These are phyloP conservation scores for Siniperca undulata DNA, from an alignment of 2,797 vertebrate species.

Conservation along the genomic window DNA sequence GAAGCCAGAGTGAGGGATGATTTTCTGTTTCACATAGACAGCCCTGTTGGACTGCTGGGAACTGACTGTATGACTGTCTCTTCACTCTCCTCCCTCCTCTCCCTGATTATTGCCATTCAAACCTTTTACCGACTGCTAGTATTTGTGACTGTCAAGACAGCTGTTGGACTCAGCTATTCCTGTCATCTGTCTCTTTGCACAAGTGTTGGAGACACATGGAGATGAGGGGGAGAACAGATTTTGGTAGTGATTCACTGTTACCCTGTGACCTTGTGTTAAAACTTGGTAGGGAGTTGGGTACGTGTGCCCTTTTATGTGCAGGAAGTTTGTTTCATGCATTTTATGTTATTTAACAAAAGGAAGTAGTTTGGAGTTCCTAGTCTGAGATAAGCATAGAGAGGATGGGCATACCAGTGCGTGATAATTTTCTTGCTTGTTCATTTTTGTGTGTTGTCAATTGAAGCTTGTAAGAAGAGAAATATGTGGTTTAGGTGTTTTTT, in stretches of 20 bases:
- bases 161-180: conserved; percentile 44
- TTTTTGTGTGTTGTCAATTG: neutral
- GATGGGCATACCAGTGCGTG: neutral
- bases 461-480: neutral
- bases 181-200: conserved; percentile 57
- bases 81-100: neutral
- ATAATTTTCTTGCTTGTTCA: neutral
- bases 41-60: neutral
- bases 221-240: neutral
- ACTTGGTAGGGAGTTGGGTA: neutral
- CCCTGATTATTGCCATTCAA: conserved; percentile 20
- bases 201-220: conserved; percentile 67
- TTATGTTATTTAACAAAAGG: neutral
- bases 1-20: neutral
- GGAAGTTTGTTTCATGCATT: neutral
- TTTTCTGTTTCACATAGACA: neutral
- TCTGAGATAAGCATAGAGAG: neutral
- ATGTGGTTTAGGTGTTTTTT: neutral
- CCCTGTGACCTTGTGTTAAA: neutral
- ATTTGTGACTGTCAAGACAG: conserved; percentile 47
- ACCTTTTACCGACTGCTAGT: conserved; percentile 39
- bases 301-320: neutral
- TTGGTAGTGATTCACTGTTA: neutral
- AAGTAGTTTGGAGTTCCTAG: neutral
- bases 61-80: neutral